Percentiles rank a stretch among this genome's conserved stretches.
These are phyloP conservation scores for Gobio occitaniae DNA, from an alignment of 2,797 vertebrate species.

Conservation along the genomic window DNA sequence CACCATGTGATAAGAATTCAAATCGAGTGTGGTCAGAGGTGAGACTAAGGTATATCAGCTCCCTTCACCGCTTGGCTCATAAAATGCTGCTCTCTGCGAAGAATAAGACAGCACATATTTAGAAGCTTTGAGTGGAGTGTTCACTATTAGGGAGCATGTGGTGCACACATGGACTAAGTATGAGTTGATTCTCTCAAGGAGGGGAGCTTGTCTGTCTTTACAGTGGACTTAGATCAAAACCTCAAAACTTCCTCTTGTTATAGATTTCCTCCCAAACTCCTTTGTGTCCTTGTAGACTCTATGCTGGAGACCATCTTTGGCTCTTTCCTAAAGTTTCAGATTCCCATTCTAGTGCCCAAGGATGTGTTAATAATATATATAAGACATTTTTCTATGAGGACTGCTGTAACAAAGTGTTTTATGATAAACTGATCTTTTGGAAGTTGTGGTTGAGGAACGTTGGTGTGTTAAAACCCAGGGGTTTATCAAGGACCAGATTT, in stretches of 20 bases:
- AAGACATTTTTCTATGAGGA: neutral
- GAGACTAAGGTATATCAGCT: constrained; percentile 17
- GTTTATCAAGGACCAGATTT: neutral
- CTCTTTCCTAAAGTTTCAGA: constrained; percentile 12
- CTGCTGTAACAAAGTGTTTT: neutral
- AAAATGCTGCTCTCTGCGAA: constrained; percentile 20
- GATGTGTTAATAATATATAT: constrained; percentile 2
- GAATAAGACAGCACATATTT: constrained; percentile 20
- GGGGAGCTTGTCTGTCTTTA: constrained; percentile 41
- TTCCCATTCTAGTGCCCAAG: constrained; percentile 17
- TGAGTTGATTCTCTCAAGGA: constrained; percentile 26
- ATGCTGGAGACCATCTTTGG: constrained; percentile 22
- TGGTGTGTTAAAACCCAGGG: neutral
- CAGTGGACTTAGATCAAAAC: constrained; percentile 21
- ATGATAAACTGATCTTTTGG: neutral
- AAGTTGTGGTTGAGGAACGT: neutral
- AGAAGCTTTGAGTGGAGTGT: constrained; percentile 12
- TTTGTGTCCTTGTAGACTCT: constrained; percentile 23
- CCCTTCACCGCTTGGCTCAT: constrained; percentile 25
- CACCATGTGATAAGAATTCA: constrained; percentile 22
- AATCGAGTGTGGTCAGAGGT: constrained; percentile 29
- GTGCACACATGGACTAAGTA: constrained; percentile 47
- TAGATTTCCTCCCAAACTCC: constrained; percentile 24
- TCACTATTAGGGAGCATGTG: constrained; percentile 44
- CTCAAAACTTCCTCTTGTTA: constrained; percentile 14